These are phyloP conservation scores for Phortica okadai DNA, from an alignment of 2,888 invertebrate species.

Conservation along the genomic window DNA sequence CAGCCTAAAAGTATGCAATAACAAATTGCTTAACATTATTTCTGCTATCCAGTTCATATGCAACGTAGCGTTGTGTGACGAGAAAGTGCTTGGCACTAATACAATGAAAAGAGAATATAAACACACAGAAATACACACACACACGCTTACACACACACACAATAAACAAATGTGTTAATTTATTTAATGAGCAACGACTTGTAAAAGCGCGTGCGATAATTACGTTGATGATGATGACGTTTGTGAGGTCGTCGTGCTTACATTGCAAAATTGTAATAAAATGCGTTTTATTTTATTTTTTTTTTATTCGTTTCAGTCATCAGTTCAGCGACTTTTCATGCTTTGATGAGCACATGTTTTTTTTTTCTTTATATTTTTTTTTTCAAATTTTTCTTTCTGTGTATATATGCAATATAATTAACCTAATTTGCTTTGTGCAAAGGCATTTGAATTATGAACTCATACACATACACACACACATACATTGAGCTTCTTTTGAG, in stretches of 20 bases:
- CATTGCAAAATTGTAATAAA: background rate
- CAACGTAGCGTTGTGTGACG: background rate
- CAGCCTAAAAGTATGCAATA: conserved; percentile 29
- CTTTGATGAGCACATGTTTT: background rate
- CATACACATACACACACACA: no score
- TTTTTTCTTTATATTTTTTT: background rate
- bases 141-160: no score
- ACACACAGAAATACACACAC: no score
- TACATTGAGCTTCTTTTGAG: background rate
- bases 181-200: conserved; percentile 16
- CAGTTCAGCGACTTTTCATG: background rate
- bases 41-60: background rate
- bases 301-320: background rate
- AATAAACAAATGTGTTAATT: background rate
- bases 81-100: no score
- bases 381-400: background rate
- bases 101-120: no score
- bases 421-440: conserved; percentile 16
- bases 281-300: background rate
- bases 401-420: conserved; percentile 17
- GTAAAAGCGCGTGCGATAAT: background rate
- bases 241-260: background rate
- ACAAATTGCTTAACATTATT: conserved; percentile 7
- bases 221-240: background rate
- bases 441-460: background rate